phyloP scores from a whole-genome alignment of 2,113 vertebrate species.

The Lampris incognitus region DNA sequence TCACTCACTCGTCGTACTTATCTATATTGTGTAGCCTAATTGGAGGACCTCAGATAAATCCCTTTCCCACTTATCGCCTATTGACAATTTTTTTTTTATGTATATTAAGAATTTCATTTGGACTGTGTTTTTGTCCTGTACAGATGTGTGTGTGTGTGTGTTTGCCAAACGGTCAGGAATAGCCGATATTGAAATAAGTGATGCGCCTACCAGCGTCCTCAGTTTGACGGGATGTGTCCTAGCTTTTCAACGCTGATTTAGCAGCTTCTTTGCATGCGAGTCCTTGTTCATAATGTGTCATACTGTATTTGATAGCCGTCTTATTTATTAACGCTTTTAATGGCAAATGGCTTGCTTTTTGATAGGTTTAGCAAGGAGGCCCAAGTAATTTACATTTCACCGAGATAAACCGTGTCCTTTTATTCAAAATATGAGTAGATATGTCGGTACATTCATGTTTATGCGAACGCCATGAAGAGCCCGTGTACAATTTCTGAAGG shows the following conservation, averaged over 20 bases:
- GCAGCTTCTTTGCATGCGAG: conserved; percentile 62
- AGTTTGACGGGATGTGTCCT: conserved; percentile 34
- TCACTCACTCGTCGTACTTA: not conserved
- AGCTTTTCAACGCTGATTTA: conserved; percentile 32
- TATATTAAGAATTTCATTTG: conserved; percentile 45
- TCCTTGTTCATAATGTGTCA: conserved; percentile 6
- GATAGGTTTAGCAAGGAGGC: conserved; percentile 46
- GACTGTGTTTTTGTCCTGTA: conserved; percentile 56
- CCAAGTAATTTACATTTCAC: conserved; percentile 65
- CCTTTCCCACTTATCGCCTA: conserved; percentile 8
- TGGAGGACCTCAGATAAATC: conserved; percentile 5
- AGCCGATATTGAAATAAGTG: conserved; percentile 32
- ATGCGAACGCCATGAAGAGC: conserved; percentile 10
- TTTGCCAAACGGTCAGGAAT: conserved; percentile 59
- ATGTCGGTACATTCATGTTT: conserved; percentile 24
- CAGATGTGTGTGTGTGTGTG: conserved; percentile 45
- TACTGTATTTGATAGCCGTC: conserved; percentile 43
- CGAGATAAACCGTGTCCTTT: conserved; percentile 6
- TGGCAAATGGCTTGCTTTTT: conserved; percentile 37
- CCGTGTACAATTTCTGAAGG: conserved; percentile 34
- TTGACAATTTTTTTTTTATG: conserved; percentile 60
- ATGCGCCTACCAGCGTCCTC: conserved; percentile 46
- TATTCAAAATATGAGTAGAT: conserved; percentile 12
- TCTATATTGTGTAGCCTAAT: conserved; percentile 15
- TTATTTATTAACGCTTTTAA: conserved; percentile 70